Evolutionary conservation across 1,140 invertebrate species (phyloP).

Genomic region (Sminthurinus signatus): DNA sequence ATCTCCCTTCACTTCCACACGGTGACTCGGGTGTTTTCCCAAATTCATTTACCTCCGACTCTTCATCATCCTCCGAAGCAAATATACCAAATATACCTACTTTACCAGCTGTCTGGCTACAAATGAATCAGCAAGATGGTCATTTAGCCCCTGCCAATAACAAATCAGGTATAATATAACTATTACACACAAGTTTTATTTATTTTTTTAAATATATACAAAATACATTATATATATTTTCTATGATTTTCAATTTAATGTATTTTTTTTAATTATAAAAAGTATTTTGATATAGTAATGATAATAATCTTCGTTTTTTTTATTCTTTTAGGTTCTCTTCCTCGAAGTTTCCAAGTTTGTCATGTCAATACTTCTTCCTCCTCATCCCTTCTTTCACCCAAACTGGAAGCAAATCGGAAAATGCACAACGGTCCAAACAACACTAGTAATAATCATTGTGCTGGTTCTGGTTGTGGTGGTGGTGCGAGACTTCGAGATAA

Average conservation of each 20-base stretch:
- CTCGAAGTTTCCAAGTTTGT: constrained; percentile 63
- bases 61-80: constrained; percentile 39
- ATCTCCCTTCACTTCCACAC: constrained; percentile 32
- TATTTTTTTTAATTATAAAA: too few relatives aligned
- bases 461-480: constrained; percentile 6
- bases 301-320: too few relatives aligned
- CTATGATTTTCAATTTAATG: too few relatives aligned
- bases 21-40: constrained; percentile 37
- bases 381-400: not conserved
- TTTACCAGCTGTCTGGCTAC: constrained; percentile 53
- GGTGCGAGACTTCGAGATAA: constrained; percentile 28
- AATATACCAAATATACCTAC: constrained; percentile 52
- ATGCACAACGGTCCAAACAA: too few relatives aligned
- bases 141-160: constrained; percentile 48
- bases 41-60: constrained; percentile 38
- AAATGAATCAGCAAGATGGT: constrained; percentile 55
- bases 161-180: too few relatives aligned
- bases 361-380: constrained; percentile 41
- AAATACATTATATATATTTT: too few relatives aligned
- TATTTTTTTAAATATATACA: too few relatives aligned
- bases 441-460: not conserved
- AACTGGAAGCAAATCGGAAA: too few relatives aligned
- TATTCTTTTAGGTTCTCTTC: too few relatives aligned
- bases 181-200: too few relatives aligned
- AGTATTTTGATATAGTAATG: too few relatives aligned